Evolutionary conservation across 2,113 vertebrate species (phyloP).

Genomic region (Mixornis gularis): DNA sequence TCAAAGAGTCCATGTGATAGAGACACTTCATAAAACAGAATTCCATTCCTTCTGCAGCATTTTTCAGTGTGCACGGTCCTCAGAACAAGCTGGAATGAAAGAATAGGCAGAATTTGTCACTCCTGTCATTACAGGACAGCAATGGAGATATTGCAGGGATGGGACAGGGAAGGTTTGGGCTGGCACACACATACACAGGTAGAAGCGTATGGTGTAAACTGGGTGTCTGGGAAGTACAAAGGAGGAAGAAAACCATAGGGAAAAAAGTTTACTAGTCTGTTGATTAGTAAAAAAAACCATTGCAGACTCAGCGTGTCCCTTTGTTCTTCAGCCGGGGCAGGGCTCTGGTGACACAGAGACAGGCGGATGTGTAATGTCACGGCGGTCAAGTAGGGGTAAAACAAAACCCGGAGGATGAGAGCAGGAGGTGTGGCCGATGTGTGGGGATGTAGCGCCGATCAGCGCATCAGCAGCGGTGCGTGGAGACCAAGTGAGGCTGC

Average conservation of each 20-base stretch:
- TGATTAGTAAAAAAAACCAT: background rate
- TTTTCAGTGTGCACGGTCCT: background rate
- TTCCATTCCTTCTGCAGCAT: background rate
- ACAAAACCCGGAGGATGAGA: background rate
- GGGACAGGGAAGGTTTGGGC: background rate
- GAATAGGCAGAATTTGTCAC: background rate
- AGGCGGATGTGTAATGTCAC: background rate
- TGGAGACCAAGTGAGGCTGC: background rate
- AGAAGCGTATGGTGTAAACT: background rate
- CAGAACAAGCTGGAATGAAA: background rate
- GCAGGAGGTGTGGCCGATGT: background rate
- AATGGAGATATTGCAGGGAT: background rate
- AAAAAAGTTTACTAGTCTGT: background rate
- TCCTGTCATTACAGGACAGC: background rate
- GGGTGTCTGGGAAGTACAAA: background rate
- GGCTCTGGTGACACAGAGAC: background rate
- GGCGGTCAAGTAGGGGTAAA: background rate
- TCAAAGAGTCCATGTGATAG: background rate
- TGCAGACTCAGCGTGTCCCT: background rate
- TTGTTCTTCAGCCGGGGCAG: background rate
- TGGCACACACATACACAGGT: background rate
- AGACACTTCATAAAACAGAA: background rate
- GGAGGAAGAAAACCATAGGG: background rate
- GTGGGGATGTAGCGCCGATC: background rate
- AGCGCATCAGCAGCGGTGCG: fast-evolving